Conservation (phyloP, 2,113 vertebrate genomes). For the Alces alces region DNA sequence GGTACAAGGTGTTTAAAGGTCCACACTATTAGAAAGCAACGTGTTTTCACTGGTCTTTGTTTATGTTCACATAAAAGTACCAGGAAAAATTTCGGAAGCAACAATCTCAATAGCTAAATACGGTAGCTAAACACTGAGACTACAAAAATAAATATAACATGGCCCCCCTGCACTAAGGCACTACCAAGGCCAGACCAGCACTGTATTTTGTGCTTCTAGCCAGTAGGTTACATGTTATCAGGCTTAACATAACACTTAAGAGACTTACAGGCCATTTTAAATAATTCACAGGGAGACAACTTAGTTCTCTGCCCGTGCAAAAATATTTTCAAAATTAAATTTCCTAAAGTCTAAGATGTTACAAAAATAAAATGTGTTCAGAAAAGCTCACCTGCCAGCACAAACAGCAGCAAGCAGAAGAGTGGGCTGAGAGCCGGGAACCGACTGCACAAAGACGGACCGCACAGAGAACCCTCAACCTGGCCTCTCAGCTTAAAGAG, state of each 20-base stretch:
- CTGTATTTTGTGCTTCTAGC: neutral
- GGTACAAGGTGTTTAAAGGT: neutral
- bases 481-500: neutral
- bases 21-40: neutral
- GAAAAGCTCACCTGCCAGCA: constrained; percentile 17
- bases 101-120: neutral
- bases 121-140: neutral
- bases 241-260: constrained; percentile 1
- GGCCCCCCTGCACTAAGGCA: neutral
- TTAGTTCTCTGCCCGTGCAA: neutral
- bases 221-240: constrained; percentile 1
- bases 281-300: neutral
- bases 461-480: neutral
- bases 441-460: neutral
- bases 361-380: constrained; percentile 35
- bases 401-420: neutral
- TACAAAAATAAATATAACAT: neutral
- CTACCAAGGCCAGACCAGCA: neutral
- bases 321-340: constrained; percentile 27
- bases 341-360: constrained; percentile 19
- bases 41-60: neutral
- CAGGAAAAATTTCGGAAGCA: neutral
- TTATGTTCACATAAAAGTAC: neutral
- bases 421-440: neutral
- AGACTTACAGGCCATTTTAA: constrained; percentile 17